phyloP scores from a whole-genome alignment of 2,113 vertebrate species.

The Thalassarche chlororhynchos region DNA sequence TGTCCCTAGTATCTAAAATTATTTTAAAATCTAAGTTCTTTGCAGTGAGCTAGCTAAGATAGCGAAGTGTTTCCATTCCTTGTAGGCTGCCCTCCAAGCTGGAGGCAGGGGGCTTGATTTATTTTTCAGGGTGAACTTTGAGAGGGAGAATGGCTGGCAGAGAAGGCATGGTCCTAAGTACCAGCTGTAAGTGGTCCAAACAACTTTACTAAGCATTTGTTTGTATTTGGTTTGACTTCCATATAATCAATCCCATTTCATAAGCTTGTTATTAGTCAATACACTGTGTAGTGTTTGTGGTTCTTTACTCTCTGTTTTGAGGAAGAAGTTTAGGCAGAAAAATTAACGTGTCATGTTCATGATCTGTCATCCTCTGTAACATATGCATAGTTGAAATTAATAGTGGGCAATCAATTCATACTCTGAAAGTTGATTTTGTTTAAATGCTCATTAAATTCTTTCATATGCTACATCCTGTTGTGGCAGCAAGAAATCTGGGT shows the following conservation, averaged over 20 bases:
- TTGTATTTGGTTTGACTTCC: background rate
- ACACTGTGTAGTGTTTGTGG: background rate
- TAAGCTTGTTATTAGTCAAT: background rate
- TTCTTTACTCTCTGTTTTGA: background rate
- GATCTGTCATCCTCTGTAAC: background rate
- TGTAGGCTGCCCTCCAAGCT: background rate
- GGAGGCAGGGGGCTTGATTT: background rate
- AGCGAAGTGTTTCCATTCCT: background rate
- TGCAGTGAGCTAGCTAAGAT: background rate
- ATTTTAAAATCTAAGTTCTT: background rate
- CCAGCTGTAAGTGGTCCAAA: background rate
- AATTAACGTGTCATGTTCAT: background rate
- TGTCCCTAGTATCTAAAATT: background rate
- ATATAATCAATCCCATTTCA: background rate
- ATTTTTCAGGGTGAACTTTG: background rate
- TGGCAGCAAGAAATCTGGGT: background rate
- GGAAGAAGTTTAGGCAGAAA: background rate
- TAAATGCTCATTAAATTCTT: background rate
- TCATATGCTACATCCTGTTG: background rate
- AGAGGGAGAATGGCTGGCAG: background rate
- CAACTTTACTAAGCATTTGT: background rate
- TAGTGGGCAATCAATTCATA: background rate
- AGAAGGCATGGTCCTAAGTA: background rate
- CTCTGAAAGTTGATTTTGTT: background rate
- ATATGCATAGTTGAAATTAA: background rate